phyloP scores from a whole-genome alignment of 2,888 invertebrate genomes.

The Phorcus lineatus region DNA sequence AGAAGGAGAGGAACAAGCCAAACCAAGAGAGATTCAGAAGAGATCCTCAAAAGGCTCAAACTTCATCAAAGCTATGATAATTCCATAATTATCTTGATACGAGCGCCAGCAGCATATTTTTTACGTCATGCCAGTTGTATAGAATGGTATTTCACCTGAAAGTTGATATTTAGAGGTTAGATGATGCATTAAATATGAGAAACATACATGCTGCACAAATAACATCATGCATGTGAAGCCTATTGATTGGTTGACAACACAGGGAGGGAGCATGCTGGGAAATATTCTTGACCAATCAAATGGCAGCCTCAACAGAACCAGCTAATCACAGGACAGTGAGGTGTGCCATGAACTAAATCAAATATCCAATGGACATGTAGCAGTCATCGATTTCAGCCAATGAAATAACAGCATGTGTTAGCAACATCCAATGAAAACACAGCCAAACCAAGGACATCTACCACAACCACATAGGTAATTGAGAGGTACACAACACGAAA shows the following conservation, averaged over 20 bases:
- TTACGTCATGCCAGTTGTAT: too few relatives aligned
- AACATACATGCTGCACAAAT: too few relatives aligned
- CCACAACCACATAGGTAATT: constrained; percentile 22
- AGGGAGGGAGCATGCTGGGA: neutral
- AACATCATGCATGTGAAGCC: neutral
- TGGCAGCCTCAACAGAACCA: neutral
- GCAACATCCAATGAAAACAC: constrained; percentile 22
- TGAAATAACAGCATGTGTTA: constrained; percentile 19
- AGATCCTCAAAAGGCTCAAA: too few relatives aligned
- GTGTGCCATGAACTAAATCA: neutral
- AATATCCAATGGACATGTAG: constrained; percentile 6
- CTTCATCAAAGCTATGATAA: too few relatives aligned
- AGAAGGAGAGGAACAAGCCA: too few relatives aligned
- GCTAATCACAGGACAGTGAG: constrained; percentile 9
- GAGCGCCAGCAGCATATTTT: too few relatives aligned
- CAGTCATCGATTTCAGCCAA: constrained; percentile 6
- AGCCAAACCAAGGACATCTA: constrained; percentile 22
- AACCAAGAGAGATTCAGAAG: too few relatives aligned
- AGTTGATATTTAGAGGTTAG: too few relatives aligned
- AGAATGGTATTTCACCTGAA: too few relatives aligned
- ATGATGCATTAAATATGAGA: too few relatives aligned
- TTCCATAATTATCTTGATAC: too few relatives aligned
- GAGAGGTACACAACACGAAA: constrained; percentile 21
- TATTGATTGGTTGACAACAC: constrained; percentile 9
- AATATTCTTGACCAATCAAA: constrained; percentile 16